A percentile compares a stretch with the other conserved stretches of the same genome.
These are phyloP conservation scores for Cochlearius cochlearius DNA, from an alignment of 2,113 vertebrate genomes.

Conservation along the genomic window DNA sequence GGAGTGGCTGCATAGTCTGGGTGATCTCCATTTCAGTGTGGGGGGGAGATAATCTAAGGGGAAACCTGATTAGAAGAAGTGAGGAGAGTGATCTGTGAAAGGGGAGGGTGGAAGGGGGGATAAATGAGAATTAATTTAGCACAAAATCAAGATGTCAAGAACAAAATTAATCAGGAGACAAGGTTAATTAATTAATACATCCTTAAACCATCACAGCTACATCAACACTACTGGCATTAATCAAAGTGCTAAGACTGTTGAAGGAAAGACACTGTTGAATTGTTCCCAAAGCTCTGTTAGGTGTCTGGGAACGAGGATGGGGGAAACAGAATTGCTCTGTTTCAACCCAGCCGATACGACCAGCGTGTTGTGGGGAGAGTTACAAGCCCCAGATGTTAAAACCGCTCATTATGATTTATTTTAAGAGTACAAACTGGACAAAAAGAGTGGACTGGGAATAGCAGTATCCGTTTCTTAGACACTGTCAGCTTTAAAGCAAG, in stretches of 20 bases:
- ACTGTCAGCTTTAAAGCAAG: neutral
- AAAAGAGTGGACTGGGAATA: neutral
- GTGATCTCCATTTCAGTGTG: neutral
- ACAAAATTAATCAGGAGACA: slow-evolving; percentile 50
- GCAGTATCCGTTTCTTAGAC: neutral
- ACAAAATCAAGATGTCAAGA: slow-evolving; percentile 57
- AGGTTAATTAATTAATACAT: slow-evolving; percentile 55
- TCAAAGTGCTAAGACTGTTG: neutral
- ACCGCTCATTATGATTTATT: neutral
- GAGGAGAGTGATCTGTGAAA: neutral
- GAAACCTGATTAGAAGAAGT: neutral
- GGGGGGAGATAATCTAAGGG: neutral
- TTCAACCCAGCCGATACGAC: neutral
- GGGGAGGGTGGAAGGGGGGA: neutral
- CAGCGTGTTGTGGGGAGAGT: neutral
- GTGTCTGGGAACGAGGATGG: neutral
- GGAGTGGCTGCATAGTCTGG: neutral
- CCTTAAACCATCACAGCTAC: slow-evolving; percentile 27
- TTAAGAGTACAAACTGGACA: neutral
- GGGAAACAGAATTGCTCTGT: neutral
- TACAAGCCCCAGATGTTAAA: neutral
- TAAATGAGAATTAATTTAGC: slow-evolving; percentile 56
- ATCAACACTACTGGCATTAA: slow-evolving; percentile 20
- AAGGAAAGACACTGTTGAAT: neutral
- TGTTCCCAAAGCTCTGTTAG: neutral